Evolutionary conservation across 2,797 vertebrate genomes (phyloP).

Genomic region (Helostoma temminkii): DNA sequence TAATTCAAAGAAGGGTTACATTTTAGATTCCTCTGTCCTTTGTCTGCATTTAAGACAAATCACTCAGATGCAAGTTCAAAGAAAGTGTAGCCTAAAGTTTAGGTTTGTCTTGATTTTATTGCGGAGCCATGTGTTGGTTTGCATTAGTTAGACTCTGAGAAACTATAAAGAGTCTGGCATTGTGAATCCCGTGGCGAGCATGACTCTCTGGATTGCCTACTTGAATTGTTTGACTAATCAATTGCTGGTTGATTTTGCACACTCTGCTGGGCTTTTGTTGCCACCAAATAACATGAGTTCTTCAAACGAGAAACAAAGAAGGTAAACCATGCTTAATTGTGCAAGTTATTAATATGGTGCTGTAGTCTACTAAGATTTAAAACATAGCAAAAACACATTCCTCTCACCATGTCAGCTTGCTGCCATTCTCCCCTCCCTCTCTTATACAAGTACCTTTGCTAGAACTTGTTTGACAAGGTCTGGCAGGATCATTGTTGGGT

Average conservation of each 20-base stretch:
- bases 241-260: constrained; percentile 64
- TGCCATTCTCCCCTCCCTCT: constrained; percentile 21
- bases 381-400: constrained; percentile 29
- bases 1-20: constrained; percentile 1
- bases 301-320: constrained; percentile 11
- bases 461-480: constrained; percentile 86
- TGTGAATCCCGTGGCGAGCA: constrained; percentile 37
- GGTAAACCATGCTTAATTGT: constrained; percentile 44
- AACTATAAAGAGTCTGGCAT: constrained; percentile 46
- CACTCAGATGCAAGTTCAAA: constrained; percentile 26
- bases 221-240: constrained; percentile 71
- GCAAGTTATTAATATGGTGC: constrained; percentile 41
- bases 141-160: constrained; percentile 50
- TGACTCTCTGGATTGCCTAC: constrained; percentile 51
- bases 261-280: constrained; percentile 45
- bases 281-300: constrained; percentile 20
- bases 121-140: constrained; percentile 56
- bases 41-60: not conserved
- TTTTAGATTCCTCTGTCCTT: not conserved
- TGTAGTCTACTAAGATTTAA: constrained; percentile 2
- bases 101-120: constrained; percentile 54
- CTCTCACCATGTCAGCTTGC: constrained; percentile 37
- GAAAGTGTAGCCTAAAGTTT: constrained; percentile 32
- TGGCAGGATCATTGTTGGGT: constrained; percentile 76
- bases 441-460: constrained; percentile 67